Conservation (phyloP, 2,888 invertebrate genomes). For the Lydus trimaculatus region DNA sequence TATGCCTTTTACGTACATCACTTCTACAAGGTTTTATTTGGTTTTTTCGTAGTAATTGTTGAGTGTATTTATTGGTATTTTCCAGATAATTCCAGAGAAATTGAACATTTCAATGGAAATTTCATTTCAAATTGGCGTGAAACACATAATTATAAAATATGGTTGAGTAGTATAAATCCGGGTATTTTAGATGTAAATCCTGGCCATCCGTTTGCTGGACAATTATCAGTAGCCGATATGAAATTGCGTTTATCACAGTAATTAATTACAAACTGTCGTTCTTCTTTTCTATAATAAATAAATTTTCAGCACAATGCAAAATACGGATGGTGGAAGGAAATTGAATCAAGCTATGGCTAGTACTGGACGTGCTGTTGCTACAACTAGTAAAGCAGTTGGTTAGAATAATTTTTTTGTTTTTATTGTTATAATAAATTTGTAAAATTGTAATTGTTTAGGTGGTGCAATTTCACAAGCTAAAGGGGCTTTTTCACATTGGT, state of each 20-base stretch:
- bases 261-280: too few species aligned
- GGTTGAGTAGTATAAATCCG: slow-evolving; percentile 74
- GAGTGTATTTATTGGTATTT: slow-evolving; percentile 30
- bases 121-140: slow-evolving; percentile 87
- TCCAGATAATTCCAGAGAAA: slow-evolving; percentile 79
- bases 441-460: slow-evolving; percentile 60
- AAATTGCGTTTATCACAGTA: slow-evolving; percentile 90
- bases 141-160: slow-evolving; percentile 88
- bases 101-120: slow-evolving; percentile 85
- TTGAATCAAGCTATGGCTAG: slow-evolving; percentile 91
- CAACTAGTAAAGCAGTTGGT: slow-evolving; percentile 78
- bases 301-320: slow-evolving; percentile 85
- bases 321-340: slow-evolving; percentile 91
- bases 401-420: slow-evolving; percentile 47
- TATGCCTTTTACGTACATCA: slow-evolving; percentile 83
- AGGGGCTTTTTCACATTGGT: slow-evolving; percentile 87
- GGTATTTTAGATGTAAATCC: slow-evolving; percentile 75
- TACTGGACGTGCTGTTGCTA: slow-evolving; percentile 89
- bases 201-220: slow-evolving; percentile 94
- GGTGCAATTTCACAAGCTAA: slow-evolving; percentile 89
- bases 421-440: not conserved
- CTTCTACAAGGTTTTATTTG: slow-evolving; percentile 68
- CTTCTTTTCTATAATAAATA: too few species aligned
- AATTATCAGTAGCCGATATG: slow-evolving; percentile 94
- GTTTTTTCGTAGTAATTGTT: too few species aligned